Base-by-base conservation (phyloP, 2,113 vertebrate species). In the Ceyx melanurus region DNA sequence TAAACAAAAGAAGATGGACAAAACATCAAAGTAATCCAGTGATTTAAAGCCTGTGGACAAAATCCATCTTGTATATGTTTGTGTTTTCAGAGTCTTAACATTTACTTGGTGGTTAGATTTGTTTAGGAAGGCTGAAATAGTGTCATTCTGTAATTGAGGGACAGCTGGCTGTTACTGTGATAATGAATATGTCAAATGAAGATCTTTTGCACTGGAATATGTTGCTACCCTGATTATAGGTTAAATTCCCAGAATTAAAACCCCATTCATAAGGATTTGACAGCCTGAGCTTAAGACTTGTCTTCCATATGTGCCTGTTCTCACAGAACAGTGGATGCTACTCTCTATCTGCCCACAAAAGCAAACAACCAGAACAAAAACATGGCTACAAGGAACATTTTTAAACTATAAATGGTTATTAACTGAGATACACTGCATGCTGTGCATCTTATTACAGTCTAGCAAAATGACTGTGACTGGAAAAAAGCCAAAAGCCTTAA, bases 171-270 rank as follows among this genome's bases (percentile, higher is more conserved):
- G 31, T 80, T 74, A 73, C 50, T 42, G 62, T 18, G 42, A 73
- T 57, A 81, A 61, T 7, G 9, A 81, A 61, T 14, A 74, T 16
- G 14, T 53, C 62, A 91, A 31, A 92, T 28, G 13, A 91, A 89
- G 82, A 72, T 87, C 35, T 60, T 19, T 46, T 64, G 43, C 56
- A 77, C 28, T n/a, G 19, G 62, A 86, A 73, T 74, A 88, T 25
- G 23, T 68, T n/a, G 16, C 79, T 77, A 54, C 35, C 33, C 46
- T 70, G 75, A 86, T 66, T 85, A 82, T 26, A 83, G 26, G 33
- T 86, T 88, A 43, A 94, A 91, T 33, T 91, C 79, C 45, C 35
- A 51, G 76, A 94, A 91, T 89, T 89, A 93, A 93, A 90, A 31
- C 37, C 42, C 68, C 89, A 70, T 90, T 94, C 88, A 80, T 29